phyloP scores from a whole-genome alignment of 2,888 invertebrate species.

The Ennomos quercinarius region DNA sequence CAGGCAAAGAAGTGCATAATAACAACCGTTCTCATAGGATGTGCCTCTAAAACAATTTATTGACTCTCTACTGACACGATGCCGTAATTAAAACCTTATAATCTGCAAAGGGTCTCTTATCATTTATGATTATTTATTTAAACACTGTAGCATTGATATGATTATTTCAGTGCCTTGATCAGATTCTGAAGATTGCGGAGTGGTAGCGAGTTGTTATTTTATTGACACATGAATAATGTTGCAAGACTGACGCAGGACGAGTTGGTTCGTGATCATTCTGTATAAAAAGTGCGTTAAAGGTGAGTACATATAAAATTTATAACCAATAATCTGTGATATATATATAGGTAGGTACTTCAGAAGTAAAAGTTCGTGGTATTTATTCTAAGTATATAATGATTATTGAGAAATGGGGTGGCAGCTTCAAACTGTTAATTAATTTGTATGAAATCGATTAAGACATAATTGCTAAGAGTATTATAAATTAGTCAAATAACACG shows the following conservation, averaged over 20 bases:
- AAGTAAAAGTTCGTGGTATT: too few relatives aligned
- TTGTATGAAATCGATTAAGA: too few relatives aligned
- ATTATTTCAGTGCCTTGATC: constrained; percentile 69
- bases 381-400: too few relatives aligned
- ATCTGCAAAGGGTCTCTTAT: constrained; percentile 72
- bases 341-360: too few relatives aligned
- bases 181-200: constrained; percentile 54
- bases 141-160: constrained; percentile 68
- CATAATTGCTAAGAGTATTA: too few relatives aligned
- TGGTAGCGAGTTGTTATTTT: constrained; percentile 20
- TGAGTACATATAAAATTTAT: constrained; percentile 5
- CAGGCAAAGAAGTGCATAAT: background rate
- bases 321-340: too few relatives aligned
- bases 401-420: too few relatives aligned
- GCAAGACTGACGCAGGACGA: background rate
- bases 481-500: too few relatives aligned
- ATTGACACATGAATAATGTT: constrained; percentile 10
- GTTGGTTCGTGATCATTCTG: background rate
- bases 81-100: constrained; percentile 64
- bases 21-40: background rate
- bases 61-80: constrained; percentile 39
- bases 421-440: too few relatives aligned
- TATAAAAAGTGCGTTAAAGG: constrained; percentile 2
- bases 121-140: constrained; percentile 77
- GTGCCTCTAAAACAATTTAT: constrained; percentile 25